Conservation (phyloP, 2,113 vertebrate genomes). For the Pseudonaja textilis region DNA sequence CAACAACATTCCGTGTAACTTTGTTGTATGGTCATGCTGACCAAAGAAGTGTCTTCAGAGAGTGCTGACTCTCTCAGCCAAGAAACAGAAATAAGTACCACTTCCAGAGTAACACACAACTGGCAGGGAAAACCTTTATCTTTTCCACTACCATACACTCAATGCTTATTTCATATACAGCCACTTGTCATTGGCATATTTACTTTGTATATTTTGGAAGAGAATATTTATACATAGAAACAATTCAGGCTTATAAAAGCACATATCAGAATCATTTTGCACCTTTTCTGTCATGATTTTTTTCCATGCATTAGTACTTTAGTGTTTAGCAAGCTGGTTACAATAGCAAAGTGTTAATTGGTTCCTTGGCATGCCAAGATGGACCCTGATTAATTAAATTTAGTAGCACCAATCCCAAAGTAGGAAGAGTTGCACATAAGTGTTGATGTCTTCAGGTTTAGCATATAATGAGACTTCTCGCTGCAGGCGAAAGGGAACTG, state of each 20-base stretch:
- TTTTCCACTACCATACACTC: background rate
- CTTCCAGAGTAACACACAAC: background rate
- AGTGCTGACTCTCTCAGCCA: background rate
- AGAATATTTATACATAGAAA: background rate
- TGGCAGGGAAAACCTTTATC: background rate
- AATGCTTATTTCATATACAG: background rate
- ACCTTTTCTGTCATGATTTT: constrained; percentile 25
- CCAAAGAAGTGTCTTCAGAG: background rate
- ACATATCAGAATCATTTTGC: background rate
- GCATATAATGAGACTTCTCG: constrained; percentile 78
- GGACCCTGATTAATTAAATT: constrained; percentile 78
- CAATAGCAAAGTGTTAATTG: constrained; percentile 76
- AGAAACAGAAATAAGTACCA: background rate
- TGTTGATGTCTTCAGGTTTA: constrained; percentile 77
- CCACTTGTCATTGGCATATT: background rate
- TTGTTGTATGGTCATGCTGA: background rate
- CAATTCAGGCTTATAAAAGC: background rate
- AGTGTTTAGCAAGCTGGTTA: constrained; percentile 66
- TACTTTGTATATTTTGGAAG: background rate
- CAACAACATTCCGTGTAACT: background rate
- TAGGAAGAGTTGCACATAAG: constrained; percentile 49
- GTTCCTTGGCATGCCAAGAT: constrained; percentile 73
- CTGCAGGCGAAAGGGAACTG: constrained; percentile 76
- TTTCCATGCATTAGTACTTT: constrained; percentile 62
- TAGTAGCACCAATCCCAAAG: constrained; percentile 68